Evolutionary conservation across 1,140 invertebrate genomes (phyloP).

Genomic region (Penaeus indicus): DNA sequence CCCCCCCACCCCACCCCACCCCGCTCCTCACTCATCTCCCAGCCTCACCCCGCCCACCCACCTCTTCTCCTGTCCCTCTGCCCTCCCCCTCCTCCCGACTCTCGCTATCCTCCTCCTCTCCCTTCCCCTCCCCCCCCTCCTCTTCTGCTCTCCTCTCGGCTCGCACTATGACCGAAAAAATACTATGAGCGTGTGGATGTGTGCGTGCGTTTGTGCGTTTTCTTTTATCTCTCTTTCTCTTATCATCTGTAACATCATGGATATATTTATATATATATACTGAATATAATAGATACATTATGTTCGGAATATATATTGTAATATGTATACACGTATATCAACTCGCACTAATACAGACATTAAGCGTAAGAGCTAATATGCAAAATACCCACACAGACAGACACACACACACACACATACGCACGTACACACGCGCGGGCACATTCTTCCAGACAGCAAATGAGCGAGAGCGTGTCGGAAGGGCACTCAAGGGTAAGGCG

Average conservation of each 20-base stretch:
- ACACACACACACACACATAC: not conserved
- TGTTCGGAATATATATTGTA: not conserved
- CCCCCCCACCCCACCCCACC: not conserved
- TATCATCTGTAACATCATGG: too few relatives aligned
- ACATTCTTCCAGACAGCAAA: too few relatives aligned
- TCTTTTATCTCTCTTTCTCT: too few relatives aligned
- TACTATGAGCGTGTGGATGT: not conserved
- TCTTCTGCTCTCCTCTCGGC: not conserved
- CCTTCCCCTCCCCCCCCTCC: not conserved
- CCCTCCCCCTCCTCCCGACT: not conserved
- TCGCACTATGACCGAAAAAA: not conserved
- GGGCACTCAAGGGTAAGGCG: too few relatives aligned
- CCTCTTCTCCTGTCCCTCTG: not conserved
- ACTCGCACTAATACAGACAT: not conserved
- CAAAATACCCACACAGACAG: not conserved
- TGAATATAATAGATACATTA: not conserved
- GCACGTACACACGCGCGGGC: not conserved
- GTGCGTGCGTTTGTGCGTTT: not conserved
- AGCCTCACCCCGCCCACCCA: not conserved
- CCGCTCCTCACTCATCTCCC: not conserved
- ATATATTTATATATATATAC: slow-evolving; percentile 12
- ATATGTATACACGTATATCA: not conserved
- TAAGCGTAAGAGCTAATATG: not conserved
- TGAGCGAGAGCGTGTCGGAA: too few relatives aligned
- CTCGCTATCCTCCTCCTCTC: not conserved